phyloP scores from a whole-genome alignment of 2,113 vertebrate genomes.

The Plecotus auritus region DNA sequence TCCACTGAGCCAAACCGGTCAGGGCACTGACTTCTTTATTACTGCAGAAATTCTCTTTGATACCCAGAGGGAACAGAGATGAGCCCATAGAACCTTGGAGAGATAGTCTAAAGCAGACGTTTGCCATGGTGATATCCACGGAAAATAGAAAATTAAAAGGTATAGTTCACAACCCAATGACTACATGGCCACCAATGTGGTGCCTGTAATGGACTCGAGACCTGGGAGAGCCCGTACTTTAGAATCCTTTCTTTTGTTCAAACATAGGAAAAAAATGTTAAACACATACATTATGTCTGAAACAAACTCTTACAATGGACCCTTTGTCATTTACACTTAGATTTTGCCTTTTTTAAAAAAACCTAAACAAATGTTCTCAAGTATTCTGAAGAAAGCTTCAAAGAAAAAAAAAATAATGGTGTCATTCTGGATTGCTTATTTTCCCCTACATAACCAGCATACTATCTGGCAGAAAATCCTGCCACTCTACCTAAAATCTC shows the following conservation, averaged over 20 bases:
- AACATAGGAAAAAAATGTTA: neutral
- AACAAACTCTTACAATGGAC: neutral
- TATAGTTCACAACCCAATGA: slow-evolving; percentile 24
- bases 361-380: neutral
- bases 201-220: neutral
- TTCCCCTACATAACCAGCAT: neutral
- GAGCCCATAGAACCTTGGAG: slow-evolving; percentile 26
- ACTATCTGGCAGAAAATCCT: neutral
- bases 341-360: neutral
- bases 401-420: neutral
- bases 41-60: slow-evolving; percentile 11
- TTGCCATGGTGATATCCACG: slow-evolving; percentile 55
- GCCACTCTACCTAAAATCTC: neutral
- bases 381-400: neutral
- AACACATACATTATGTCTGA: neutral
- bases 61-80: slow-evolving; percentile 18
- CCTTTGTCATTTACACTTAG: neutral
- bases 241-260: neutral
- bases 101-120: slow-evolving; percentile 47
- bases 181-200: slow-evolving; percentile 2
- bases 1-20: too few species aligned
- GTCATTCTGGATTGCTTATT: neutral
- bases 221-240: neutral
- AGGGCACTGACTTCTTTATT: slow-evolving; percentile 1
- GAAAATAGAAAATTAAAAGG: slow-evolving; percentile 74